These are phyloP conservation scores for Eptesicus fuscus DNA, from an alignment of 2,113 vertebrate species.

Conservation along the genomic window DNA sequence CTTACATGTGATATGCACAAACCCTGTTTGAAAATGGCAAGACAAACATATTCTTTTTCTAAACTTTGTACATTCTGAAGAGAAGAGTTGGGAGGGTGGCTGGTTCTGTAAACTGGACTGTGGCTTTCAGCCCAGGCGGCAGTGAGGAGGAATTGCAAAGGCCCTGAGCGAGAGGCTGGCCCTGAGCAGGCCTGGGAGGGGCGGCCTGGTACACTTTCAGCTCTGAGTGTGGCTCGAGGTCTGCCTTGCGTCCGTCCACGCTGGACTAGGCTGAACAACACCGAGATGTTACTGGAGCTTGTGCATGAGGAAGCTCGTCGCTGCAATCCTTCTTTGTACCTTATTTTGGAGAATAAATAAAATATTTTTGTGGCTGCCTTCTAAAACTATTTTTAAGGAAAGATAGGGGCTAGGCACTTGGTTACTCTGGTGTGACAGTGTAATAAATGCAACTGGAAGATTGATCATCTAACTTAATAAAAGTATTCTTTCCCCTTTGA, in stretches of 20 bases:
- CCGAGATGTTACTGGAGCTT: background rate
- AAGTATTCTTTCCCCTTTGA: background rate
- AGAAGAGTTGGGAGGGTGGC: background rate
- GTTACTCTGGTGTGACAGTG: slow-evolving; percentile 41
- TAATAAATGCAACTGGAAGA: slow-evolving; percentile 44
- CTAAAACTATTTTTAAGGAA: background rate
- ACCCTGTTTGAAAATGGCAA: slow-evolving; percentile 28
- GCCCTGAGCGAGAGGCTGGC: background rate
- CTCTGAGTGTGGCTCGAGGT: background rate
- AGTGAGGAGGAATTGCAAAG: background rate
- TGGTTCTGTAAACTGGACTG: slow-evolving; percentile 5
- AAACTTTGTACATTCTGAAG: background rate
- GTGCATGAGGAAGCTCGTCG: background rate
- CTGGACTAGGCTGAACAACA: no score
- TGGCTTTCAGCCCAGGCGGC: background rate
- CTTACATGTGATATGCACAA: slow-evolving; percentile 33
- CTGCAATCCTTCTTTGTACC: background rate
- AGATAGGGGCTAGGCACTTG: background rate
- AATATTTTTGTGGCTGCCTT: slow-evolving; percentile 16
- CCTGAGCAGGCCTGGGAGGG: background rate
- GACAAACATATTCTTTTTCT: slow-evolving; percentile 14
- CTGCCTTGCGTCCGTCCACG: background rate
- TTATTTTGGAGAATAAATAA: slow-evolving; percentile 27
- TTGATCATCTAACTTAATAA: slow-evolving; percentile 27
- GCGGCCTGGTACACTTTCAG: background rate